Conservation (phyloP, 2,113 vertebrate species). For the Plecotus auritus region DNA sequence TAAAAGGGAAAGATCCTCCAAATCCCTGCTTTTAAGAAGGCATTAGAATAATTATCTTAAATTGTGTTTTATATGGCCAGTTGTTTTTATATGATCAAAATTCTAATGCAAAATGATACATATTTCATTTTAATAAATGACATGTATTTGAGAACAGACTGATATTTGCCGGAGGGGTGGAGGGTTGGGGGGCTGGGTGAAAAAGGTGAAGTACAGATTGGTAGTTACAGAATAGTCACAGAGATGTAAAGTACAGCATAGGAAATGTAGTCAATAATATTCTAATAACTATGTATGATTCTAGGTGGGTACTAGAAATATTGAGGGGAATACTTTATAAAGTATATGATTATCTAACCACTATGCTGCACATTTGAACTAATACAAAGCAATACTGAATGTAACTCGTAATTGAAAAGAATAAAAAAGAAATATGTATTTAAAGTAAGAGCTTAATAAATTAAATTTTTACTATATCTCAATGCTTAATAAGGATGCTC, state of each 20-base stretch:
- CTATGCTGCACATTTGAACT: neutral
- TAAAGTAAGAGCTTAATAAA: conserved; percentile 8
- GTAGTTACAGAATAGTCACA: neutral
- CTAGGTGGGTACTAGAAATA: neutral
- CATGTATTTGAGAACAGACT: neutral
- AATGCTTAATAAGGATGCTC: neutral
- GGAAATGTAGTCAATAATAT: neutral
- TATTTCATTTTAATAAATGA: neutral
- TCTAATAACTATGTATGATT: neutral
- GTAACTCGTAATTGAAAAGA: neutral
- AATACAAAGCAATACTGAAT: neutral
- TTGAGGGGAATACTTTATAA: neutral
- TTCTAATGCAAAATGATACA: neutral
- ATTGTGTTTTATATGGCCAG: neutral
- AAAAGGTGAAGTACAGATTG: neutral
- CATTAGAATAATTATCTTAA: conserved; percentile 27
- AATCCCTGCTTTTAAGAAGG: neutral
- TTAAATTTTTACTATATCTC: neutral
- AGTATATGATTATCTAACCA: neutral
- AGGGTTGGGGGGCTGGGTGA: neutral
- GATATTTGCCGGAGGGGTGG: neutral
- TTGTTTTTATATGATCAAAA: conserved; percentile 17
- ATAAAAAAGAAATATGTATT: neutral
- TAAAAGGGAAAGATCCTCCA: conserved; percentile 6
- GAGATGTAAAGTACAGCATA: neutral